Base-by-base conservation (phyloP, 2,888 invertebrate genomes). In the Chrysomela aeneicollis region DNA sequence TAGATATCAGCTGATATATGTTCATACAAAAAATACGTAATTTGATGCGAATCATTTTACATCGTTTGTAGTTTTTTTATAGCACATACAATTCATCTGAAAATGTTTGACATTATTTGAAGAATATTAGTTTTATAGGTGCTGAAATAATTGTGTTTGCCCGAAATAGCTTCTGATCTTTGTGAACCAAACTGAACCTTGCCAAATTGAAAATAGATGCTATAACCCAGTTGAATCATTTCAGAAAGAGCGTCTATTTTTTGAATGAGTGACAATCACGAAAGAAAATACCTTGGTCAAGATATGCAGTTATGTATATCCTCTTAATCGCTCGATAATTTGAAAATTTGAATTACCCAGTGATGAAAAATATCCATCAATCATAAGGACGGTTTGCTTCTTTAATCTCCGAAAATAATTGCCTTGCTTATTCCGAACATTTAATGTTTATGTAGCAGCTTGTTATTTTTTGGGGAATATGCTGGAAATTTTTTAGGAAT, bases 181-280 rank as follows among this genome's bases (percentile, higher is more conserved):
- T 63, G 64, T 68, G 67, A 72, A 69, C 71, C 66, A 69, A 72
- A 68, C 69, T 59, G 65, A 68, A 72, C 74, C 74, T 74, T 75
- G 74, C 77, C 75, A 76, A 75, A 71, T 66, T 74, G 61, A 75
- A 76, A 77, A 77, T 76, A 76, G 73, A 66, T 67, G 61, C 64
- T 68, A 68, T 76, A 75, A 76, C 76, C 78, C 71, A 72, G 73
- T 78, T 76, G 74, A 78, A 72, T 75, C 75, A 74, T 70, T 68
- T 63, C 64, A 71, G 74, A 73, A 74, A 72, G 73, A 73, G 58
- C 67, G 63, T 68, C 42, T 26, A 65, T 59, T 74, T 64, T 57
- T 58, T 66, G 62, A 59, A 59, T 59, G 59, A 47, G 49, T 47
- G 9, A 35, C n/a, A 35, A 35, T 42, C n/a, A 42, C 42, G 42